Evolutionary conservation across 2,888 invertebrate species (phyloP).

Genomic region (Chloromyia formosa): DNA sequence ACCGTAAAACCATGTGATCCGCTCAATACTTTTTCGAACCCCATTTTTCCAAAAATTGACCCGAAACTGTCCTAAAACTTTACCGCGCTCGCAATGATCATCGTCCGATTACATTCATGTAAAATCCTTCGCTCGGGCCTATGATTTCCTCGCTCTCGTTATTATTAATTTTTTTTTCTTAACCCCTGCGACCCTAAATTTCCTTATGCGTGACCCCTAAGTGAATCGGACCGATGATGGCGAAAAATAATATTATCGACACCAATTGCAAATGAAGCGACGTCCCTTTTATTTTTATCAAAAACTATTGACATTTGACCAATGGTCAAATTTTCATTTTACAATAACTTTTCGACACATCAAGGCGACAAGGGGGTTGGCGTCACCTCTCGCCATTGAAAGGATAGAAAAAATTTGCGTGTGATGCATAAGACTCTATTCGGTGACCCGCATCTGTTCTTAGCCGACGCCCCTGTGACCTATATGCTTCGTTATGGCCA

Average conservation of each 20-base stretch:
- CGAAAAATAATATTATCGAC: constrained; percentile 3
- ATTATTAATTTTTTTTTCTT: not conserved
- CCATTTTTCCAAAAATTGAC: constrained; percentile 24
- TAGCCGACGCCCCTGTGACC: constrained; percentile 40
- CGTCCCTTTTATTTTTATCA: constrained; percentile 25
- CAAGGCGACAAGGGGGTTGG: not conserved
- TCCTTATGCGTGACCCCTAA: constrained; percentile 38
- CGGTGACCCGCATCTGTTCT: constrained; percentile 46
- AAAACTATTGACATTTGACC: constrained; percentile 46
- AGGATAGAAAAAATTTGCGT: not conserved
- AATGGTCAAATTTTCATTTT: constrained; percentile 46
- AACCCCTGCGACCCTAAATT: constrained; percentile 21
- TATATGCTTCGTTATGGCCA: constrained; percentile 26
- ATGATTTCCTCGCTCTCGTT: too few species aligned
- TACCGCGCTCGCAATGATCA: constrained; percentile 9
- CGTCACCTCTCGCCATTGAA: not conserved
- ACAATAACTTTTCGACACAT: constrained; percentile 24
- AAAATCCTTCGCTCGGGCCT: not conserved
- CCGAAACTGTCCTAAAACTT: constrained; percentile 17
- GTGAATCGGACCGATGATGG: not conserved
- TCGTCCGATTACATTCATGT: constrained; percentile 11
- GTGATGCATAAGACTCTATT: constrained; percentile 33
- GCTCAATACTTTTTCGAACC: constrained; percentile 33
- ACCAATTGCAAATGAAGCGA: constrained; percentile 5
- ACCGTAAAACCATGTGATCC: constrained; percentile 29